phyloP scores from a whole-genome alignment of 2,797 vertebrate genomes.

The Propithecus perrieri region DNA sequence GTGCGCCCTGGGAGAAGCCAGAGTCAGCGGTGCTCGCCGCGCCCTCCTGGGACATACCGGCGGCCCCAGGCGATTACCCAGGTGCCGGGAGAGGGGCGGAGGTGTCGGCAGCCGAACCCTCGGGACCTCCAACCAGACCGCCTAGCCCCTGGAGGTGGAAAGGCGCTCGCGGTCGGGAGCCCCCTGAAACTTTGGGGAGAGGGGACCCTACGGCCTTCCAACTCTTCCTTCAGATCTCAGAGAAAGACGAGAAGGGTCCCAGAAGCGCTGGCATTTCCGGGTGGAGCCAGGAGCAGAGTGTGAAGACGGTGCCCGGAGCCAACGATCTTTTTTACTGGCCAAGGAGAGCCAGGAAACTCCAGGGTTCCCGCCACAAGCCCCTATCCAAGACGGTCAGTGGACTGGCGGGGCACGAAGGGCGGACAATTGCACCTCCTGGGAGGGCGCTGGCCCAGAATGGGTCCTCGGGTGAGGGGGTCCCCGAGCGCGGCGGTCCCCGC shows the following conservation, averaged over 20 bases:
- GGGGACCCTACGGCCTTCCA: slow-evolving; percentile 46
- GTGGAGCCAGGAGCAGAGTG: slow-evolving; percentile 37
- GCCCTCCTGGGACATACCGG: slow-evolving; percentile 25
- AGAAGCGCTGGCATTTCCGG: background rate
- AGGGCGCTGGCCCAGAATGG: slow-evolving; percentile 82
- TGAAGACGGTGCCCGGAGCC: background rate
- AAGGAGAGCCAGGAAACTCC: slow-evolving; percentile 63
- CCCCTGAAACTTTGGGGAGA: background rate
- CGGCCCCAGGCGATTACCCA: background rate
- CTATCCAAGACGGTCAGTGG: background rate
- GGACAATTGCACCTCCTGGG: slow-evolving; percentile 64
- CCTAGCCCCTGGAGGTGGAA: slow-evolving; percentile 53
- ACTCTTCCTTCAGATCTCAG: slow-evolving; percentile 56
- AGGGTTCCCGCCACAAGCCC: background rate
- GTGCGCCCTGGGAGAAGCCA: background rate
- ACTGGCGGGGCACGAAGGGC: background rate
- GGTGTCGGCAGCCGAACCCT: background rate
- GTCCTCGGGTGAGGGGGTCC: slow-evolving; percentile 59
- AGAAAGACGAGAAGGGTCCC: slow-evolving; percentile 22
- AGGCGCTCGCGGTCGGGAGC: slow-evolving; percentile 1
- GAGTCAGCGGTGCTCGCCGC: background rate
- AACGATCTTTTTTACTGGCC: slow-evolving; percentile 69
- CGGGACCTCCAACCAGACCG: slow-evolving; percentile 3
- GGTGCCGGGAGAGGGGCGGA: background rate
- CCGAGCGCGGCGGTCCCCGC: slow-evolving; percentile 67